phyloP scores from a whole-genome alignment of 2,888 invertebrate species.

The Archips crataeganus region DNA sequence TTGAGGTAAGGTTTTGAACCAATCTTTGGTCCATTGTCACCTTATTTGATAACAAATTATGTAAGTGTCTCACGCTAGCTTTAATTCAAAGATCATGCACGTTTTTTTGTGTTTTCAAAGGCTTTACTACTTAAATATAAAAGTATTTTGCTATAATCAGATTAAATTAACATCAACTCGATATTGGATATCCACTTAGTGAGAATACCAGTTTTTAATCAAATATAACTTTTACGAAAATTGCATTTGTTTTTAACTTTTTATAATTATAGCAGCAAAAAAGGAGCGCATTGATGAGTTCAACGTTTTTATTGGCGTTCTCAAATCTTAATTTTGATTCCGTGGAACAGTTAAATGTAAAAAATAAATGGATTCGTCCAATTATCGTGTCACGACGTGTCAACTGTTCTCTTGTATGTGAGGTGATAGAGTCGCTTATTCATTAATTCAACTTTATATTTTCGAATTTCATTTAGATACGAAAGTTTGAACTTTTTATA shows the following conservation, averaged over 20 bases:
- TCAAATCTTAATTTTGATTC: constrained; percentile 10
- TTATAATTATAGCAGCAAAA: constrained; percentile 12
- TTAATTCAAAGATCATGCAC: too few species aligned
- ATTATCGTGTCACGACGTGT: constrained; percentile 7
- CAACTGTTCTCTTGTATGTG: background rate
- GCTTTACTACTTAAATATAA: background rate
- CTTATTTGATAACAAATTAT: too few species aligned
- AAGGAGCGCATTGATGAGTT: constrained; percentile 9
- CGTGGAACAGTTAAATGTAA: background rate
- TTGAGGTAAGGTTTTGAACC: too few species aligned
- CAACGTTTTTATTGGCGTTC: constrained; percentile 6
- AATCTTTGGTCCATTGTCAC: too few species aligned
- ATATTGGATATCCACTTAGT: background rate
- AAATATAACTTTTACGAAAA: constrained; percentile 1
- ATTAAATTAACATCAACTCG: background rate
- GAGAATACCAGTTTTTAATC: constrained; percentile 8
- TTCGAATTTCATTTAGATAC: background rate
- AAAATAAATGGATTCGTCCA: constrained; percentile 5
- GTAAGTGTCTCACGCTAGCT: too few species aligned
- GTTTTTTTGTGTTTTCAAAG: too few species aligned
- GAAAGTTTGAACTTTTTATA: background rate
- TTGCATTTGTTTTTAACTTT: constrained; percentile 16
- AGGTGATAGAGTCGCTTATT: background rate
- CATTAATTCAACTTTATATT: background rate
- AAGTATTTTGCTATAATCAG: background rate